Conservation (phyloP, 2,888 invertebrate genomes). For the Drosophila diplacantha region DNA sequence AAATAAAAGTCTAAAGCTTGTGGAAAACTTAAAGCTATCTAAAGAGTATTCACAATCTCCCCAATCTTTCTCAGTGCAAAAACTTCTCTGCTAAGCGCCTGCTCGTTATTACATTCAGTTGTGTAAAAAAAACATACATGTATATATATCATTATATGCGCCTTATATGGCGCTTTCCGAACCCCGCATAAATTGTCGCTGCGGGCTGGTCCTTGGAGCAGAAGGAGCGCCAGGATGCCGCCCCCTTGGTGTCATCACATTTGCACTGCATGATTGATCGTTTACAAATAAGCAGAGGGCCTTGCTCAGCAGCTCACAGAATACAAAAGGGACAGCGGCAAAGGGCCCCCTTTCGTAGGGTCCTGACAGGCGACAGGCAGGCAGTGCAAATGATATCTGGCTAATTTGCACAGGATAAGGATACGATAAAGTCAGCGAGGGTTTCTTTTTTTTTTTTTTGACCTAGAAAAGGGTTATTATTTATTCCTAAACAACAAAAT, state of each 20-base stretch:
- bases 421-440: not conserved
- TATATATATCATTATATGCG: constrained; percentile 62
- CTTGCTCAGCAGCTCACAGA: constrained; percentile 36
- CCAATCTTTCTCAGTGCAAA: constrained; percentile 34
- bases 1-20: not conserved
- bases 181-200: constrained; percentile 63
- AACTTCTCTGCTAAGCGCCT: constrained; percentile 12
- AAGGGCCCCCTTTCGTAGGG: constrained; percentile 1
- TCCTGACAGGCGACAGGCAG: constrained; percentile 23
- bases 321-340: constrained; percentile 8
- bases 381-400: constrained; percentile 33
- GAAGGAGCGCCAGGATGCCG: constrained; percentile 13
- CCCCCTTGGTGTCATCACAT: constrained; percentile 43
- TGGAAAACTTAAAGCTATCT: not conserved
- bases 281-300: constrained; percentile 57
- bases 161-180: constrained; percentile 49
- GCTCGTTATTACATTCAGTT: constrained; percentile 59
- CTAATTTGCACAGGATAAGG: constrained; percentile 24
- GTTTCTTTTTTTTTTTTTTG: not conserved
- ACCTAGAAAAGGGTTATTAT: not conserved
- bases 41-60: not conserved
- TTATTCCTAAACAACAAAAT: not conserved
- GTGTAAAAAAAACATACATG: constrained; percentile 30
- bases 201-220: constrained; percentile 25
- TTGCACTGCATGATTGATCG: constrained; percentile 68